Evolutionary conservation across 2,113 vertebrate genomes (phyloP), one percentile per base, ranked within the genome.

Genomic region (Brachypodius melanocephalos): DNA sequence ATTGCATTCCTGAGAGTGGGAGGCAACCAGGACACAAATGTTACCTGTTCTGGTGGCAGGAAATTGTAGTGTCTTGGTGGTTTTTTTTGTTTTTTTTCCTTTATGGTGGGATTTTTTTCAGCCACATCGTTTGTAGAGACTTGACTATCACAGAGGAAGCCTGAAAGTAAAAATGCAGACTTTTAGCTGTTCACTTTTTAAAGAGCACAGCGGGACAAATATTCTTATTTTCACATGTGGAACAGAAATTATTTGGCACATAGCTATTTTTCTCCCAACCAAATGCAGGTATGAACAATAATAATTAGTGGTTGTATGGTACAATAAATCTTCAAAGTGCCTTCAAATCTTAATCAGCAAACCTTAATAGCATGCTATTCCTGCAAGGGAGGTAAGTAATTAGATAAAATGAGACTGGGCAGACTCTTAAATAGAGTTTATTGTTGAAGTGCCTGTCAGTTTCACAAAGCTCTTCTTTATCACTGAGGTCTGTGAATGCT

Each of bases 341-440:
- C 51, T 95, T 93, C 78, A 95, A 93, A 94, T 97, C 85, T 78
- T 95, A 90, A 94, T 94, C 94, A 90, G 88, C 88, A 89, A 85
- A 62, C 71, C 75, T 93, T 93, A 96, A 95, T 93, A 83, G 82
- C 59, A 12, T 58, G 40, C 83, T 92, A 5, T 93, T 92, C 34
- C 90, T 96, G 55, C 29, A 91, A 80, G 79, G 77, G 59, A 85
- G 74, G 81, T 88, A 81, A 85, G 92, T 89, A 94, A 83, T 95
- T 90, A 94, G 85, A 93, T 93, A 92, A 91, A 97, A 80, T 94
- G 82, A 85, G 82, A 83, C 71, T 66, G 90, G 88, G 78, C 38
- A 88, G 88, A 72, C 46, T 90, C 67, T 85, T 95, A 79, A 93
- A 85, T 80, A 49, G 63, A 88, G 38, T 72, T 88, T 90, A 93